Base-by-base conservation (phyloP, 2,797 vertebrate genomes). In the Cyprinodon diabolis region DNA sequence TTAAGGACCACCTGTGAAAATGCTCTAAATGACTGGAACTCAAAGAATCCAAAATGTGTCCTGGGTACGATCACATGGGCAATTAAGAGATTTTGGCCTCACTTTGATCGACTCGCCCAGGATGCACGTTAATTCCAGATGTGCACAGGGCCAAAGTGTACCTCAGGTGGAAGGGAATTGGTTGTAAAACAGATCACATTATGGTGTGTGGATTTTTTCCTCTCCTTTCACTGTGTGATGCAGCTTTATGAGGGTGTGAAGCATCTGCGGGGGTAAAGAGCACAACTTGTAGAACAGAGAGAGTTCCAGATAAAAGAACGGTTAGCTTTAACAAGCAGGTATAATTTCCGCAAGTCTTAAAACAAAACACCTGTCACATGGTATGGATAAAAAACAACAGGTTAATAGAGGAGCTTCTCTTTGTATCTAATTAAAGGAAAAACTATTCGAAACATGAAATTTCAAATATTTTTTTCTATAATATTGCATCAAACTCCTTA, bases 41-140 rank as follows among this genome's bases (percentile, higher is more conserved):
- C 48, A 62, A 47, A 47, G 23, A 35, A 63, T 54, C 56, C 43
- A 19, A 70, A 65, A 66, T 49, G 68, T n/a, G 25, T 57, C 60
- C 45, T 57, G 60, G 19, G 74, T 66, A 69, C 74, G 57, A 49
- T 76, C 52, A 70, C 60, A 76, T 25, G 6, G 51, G 58, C 23
- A 65, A 23, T 56, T 69, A 47, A 63, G 43, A 57, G 51, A 62
- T 47, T 55, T 65, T 37, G 19, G 37, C 37, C 43, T 43, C 21
- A 19, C 52, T 66, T 75, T 69, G 60, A 70, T 66, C 21, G 43
- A 30, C 30, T 56, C 19, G 37, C 17, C 74, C 68, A 54, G 58
- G 68, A 76, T 19, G 37, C 60, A 66, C 57, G 58, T 35, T 66
- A 56, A 51, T 17, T 52, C 75, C 75, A 76, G 60, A 66, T 57